Base-by-base conservation (phyloP, 2,113 vertebrate genomes). In the Upupa epops region DNA sequence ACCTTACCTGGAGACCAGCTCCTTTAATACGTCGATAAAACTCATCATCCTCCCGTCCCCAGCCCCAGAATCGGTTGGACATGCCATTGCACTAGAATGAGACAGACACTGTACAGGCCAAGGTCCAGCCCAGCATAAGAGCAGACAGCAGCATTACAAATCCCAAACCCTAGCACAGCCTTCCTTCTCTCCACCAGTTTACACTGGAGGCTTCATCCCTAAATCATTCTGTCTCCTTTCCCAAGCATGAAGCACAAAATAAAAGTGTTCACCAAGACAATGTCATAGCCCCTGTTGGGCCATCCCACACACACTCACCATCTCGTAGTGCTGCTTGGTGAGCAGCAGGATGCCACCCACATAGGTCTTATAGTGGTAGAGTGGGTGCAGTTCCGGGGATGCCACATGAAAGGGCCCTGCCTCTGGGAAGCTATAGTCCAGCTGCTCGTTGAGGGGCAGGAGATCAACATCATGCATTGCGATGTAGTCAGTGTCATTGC, bases 51-150 rank as follows among this genome's bases (percentile, higher is more conserved):
- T 99, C 99, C 19, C 99, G 94, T 63, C 99, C 99, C 99, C 99
- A 99, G 69, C 99, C 99, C 99, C 99, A 99, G 97, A 99, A 99
- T 74, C 99, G 98, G 96, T 99, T 99, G 17, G 99, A 99, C 99
- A 99, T 99, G 64, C 99, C 99, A 2, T 99, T 99, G 96, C 99
- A 99, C 99, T 99, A 96, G 22, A 95, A 95, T 1, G 9, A 97
- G 37, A 97, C 45, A 11, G 65, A n/a, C 7, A n/a, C 56, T 7
- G 8, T 69, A 42, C 20, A 3, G 9, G n/a, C 52, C 66, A 3
- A 45, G n/a, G 54, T 5, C 11, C 2, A 22, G 8, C 36, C 45
- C 36, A 71, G 72, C 59, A 77, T 45, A 58, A 5, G 40, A 42
- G 40, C 40, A 42, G 40, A 42, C 15, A 42, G 40, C 40, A 42